Base-by-base conservation (phyloP, 2,888 invertebrate genomes). In the Spatulosminthurus flaviceps region DNA sequence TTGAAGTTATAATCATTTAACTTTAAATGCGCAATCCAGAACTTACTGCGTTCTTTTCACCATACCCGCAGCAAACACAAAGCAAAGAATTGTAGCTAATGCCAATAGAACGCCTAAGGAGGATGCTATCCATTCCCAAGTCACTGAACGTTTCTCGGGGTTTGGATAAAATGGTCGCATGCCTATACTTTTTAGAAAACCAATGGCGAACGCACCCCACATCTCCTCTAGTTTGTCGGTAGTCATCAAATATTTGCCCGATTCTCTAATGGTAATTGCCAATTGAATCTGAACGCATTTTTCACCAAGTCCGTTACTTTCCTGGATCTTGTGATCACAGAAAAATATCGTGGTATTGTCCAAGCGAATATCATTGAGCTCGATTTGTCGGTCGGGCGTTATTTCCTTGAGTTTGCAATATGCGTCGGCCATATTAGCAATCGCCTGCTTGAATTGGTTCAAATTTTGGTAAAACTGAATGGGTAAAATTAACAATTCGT, bases 111-210 rank as follows among this genome's bases (percentile, higher is more conserved):
- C 29, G 0, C 75, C 76, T 5, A 79, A 22, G 24, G 51, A 29
- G 0, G 79, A 51, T 16, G 79, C 70, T n/a, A 76, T 67, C 79
- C 79, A 79, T 0, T 75, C 26, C 76, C 75, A 79, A n/a, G 61
- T 72, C 13, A 42, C 69, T 0, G 66, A 24, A 4, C n/a, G 24
- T 34, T 66, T 28, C 24, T 29, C 61, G 0, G 41, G 28, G n/a
- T 24, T 19, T 60, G 70, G 61, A 22, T 78, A 28, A 19, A 28
- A 29, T 7, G 60, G 60, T 21, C 26, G 29, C 28, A 73, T 22
- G 51, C 28, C 13, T 9, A 73, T 22, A 4, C 42, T 28, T 64
- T 2, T n/a, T 2, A 78, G 26, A n/a, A 5, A 42, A 11, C 22
- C 21, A 7, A 24, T 16, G 21, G 41, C 60, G 24, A n/a, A 41